These are phyloP conservation scores for Baccha elongata DNA, from an alignment of 2,888 invertebrate genomes.

Conservation along the genomic window DNA sequence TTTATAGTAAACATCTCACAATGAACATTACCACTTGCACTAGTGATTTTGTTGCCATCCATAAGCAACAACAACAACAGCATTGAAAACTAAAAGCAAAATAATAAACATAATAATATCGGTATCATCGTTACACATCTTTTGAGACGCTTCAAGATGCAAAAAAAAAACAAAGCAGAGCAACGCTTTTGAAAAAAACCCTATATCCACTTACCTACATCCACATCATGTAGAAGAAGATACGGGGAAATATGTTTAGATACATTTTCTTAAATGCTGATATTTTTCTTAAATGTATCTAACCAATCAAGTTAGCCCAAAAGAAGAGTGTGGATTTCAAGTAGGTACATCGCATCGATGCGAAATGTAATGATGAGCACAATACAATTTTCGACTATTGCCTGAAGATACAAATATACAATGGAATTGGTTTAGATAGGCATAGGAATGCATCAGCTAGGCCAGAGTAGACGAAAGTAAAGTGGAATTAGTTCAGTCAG, in stretches of 20 bases:
- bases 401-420: conserved; percentile 53
- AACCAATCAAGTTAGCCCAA: conserved; percentile 63
- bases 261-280: conserved; percentile 63
- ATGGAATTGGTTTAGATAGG: conserved; percentile 59
- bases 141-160: conserved; percentile 57
- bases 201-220: conserved; percentile 37
- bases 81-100: conserved; percentile 54
- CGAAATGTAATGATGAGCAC: conserved; percentile 59
- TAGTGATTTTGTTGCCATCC: conserved; percentile 53
- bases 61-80: conserved; percentile 19
- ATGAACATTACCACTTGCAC: conserved; percentile 60
- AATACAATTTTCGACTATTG: conserved; percentile 59
- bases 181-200: conserved; percentile 48
- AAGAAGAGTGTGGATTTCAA: conserved; percentile 62
- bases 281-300: conserved; percentile 59
- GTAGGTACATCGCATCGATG: conserved; percentile 46
- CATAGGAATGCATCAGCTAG: conserved; percentile 21
- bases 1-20: conserved; percentile 71
- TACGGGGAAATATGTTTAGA: conserved; percentile 61
- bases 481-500: conserved; percentile 63
- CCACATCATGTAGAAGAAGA: conserved; percentile 12
- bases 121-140: conserved; percentile 71
- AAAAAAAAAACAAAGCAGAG: conserved; percentile 37
- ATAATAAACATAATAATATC: conserved; percentile 69
- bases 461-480: conserved; percentile 28